Percentiles rank a stretch among this genome's conserved stretches.
Evolutionary conservation across 2,113 vertebrate species (phyloP).

Genomic region (Clinocottus analis): DNA sequence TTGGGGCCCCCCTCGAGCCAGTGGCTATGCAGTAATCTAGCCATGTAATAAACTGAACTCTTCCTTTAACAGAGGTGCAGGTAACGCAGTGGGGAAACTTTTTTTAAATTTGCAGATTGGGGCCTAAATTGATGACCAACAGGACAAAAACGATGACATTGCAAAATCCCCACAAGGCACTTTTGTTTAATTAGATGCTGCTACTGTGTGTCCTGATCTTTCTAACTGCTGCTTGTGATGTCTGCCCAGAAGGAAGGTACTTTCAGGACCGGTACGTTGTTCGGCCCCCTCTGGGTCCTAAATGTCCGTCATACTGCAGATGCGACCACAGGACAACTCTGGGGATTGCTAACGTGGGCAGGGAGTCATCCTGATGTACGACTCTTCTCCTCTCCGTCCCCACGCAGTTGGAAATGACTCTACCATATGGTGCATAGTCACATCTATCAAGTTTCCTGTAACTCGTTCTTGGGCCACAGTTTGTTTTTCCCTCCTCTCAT

Average conservation of each 20-base stretch:
- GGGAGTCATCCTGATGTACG: conserved; percentile 42
- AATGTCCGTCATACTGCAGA: conserved; percentile 31
- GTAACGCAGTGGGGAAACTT: background rate
- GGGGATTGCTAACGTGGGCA: conserved; percentile 14
- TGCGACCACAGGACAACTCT: conserved; percentile 29
- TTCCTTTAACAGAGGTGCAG: background rate
- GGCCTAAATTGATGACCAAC: conserved; percentile 4
- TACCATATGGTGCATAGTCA: conserved; percentile 56
- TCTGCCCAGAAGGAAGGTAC: background rate
- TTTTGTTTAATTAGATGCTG: background rate
- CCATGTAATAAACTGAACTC: background rate
- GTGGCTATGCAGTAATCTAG: background rate
- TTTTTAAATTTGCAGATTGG: background rate
- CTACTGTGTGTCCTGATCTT: background rate
- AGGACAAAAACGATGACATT: conserved; percentile 1
- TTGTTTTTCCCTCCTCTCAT: conserved; percentile 19
- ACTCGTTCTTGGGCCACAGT: conserved; percentile 24
- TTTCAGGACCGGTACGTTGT: conserved; percentile 19
- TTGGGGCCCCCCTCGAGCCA: no score
- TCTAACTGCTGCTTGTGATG: conserved; percentile 11
- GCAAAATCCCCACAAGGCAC: background rate
- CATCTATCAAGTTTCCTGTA: conserved; percentile 32
- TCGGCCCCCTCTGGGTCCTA: conserved; percentile 34
- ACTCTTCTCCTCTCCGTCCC: conserved; percentile 14
- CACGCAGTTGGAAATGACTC: conserved; percentile 14